These are phyloP conservation scores for Corythaixoides concolor DNA, from an alignment of 2,113 vertebrate species.

Conservation along the genomic window DNA sequence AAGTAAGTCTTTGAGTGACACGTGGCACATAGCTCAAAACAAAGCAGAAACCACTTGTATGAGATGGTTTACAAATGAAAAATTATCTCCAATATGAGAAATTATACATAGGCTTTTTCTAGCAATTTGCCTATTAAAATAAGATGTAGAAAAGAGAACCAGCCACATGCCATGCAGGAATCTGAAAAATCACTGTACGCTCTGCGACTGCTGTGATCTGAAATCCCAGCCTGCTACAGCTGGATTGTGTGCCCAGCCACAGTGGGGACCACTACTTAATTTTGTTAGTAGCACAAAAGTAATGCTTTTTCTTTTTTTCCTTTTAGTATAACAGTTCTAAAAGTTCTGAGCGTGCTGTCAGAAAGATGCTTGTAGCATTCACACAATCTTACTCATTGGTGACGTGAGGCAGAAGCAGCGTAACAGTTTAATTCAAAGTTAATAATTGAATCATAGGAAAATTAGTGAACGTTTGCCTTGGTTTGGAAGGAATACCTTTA, in stretches of 20 bases:
- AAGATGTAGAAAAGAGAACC: not conserved
- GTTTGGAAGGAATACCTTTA: not conserved
- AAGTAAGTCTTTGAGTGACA: slow-evolving; percentile 17
- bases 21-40: not conserved
- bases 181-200: not conserved
- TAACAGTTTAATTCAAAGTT: not conserved
- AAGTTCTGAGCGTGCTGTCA: not conserved
- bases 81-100: not conserved
- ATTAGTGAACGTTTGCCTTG: not conserved
- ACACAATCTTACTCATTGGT: not conserved
- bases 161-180: not conserved
- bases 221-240: not conserved
- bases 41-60: not conserved
- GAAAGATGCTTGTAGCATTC: not conserved
- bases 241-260: not conserved
- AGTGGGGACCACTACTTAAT: not conserved
- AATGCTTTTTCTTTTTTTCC: fast-evolving
- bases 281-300: not conserved
- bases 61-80: not conserved
- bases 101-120: not conserved
- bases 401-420: not conserved
- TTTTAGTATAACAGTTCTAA: not conserved
- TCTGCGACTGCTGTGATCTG: not conserved
- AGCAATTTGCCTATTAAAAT: not conserved
- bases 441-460: not conserved